Evolutionary conservation across 2,113 vertebrate species (phyloP).

Genomic region (Melanostigma gelatinosum): DNA sequence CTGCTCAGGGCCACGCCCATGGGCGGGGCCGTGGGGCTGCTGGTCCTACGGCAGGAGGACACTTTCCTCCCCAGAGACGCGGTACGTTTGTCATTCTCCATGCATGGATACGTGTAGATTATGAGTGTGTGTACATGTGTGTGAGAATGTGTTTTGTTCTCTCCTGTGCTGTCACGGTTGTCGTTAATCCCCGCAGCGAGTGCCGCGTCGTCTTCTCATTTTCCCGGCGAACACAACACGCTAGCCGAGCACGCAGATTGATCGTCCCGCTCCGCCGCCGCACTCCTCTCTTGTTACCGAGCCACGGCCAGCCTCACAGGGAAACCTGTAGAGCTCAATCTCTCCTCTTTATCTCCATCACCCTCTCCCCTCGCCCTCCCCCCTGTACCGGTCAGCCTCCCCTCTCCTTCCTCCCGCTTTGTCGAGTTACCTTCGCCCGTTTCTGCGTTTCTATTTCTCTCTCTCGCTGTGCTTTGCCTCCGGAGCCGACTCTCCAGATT

Average conservation of each 20-base stretch:
- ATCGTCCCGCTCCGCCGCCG: slow-evolving; percentile 24
- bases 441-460: slow-evolving; percentile 9
- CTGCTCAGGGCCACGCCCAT: slow-evolving; percentile 93
- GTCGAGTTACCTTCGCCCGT: slow-evolving; percentile 7
- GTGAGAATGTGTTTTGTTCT: not conserved
- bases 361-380: slow-evolving; percentile 4
- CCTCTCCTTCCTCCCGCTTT: not conserved
- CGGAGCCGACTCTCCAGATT: slow-evolving; percentile 47
- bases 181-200: slow-evolving; percentile 33
- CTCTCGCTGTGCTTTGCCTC: slow-evolving; percentile 41
- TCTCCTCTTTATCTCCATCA: slow-evolving; percentile 20
- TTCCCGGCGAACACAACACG: slow-evolving; percentile 44
- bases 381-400: not conserved
- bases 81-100: slow-evolving; percentile 77
- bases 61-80: slow-evolving; percentile 89
- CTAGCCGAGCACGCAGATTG: slow-evolving; percentile 53
- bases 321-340: slow-evolving; percentile 48
- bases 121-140: not conserved
- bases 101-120: slow-evolving; percentile 12
- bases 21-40: slow-evolving; percentile 90
- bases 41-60: slow-evolving; percentile 94
- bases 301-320: slow-evolving; percentile 15
- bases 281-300: slow-evolving; percentile 36
- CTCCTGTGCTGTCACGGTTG: slow-evolving; percentile 14
- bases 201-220: slow-evolving; percentile 20